phyloP scores from a whole-genome alignment of 2,113 vertebrate species.

The Candoia aspera region DNA sequence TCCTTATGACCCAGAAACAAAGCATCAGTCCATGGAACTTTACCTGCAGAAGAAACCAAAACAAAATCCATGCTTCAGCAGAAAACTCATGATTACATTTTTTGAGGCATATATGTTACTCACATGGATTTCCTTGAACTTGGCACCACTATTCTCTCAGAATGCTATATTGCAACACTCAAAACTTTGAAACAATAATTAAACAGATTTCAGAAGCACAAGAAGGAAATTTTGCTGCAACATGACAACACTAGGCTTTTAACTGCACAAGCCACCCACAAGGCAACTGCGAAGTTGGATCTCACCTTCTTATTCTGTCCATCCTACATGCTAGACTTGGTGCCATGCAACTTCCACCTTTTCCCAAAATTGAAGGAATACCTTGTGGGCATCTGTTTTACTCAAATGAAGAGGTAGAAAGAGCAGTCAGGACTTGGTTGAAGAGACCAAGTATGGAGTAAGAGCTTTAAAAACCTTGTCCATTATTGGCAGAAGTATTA shows the following conservation, averaged over 20 bases:
- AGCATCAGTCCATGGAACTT: neutral
- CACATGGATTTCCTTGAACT: neutral
- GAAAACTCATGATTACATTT: neutral
- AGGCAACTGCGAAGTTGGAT: neutral
- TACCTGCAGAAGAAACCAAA: neutral
- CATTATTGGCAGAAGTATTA: neutral
- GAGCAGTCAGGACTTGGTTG: neutral
- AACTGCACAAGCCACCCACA: neutral
- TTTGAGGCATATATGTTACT: neutral
- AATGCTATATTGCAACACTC: neutral
- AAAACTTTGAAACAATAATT: neutral
- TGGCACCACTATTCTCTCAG: neutral
- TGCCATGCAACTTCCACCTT: neutral
- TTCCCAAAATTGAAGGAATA: neutral
- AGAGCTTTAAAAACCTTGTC: neutral
- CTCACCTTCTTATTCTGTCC: neutral
- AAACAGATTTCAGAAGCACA: neutral
- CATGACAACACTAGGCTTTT: neutral
- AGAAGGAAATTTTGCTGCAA: neutral
- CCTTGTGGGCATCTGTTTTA: neutral
- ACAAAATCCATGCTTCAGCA: neutral
- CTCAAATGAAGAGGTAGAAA: neutral
- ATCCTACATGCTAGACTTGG: neutral
- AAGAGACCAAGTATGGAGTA: neutral
- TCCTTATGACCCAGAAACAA: neutral